phyloP scores from a whole-genome alignment of 2,888 invertebrate species.

The Monochamus alternatus region DNA sequence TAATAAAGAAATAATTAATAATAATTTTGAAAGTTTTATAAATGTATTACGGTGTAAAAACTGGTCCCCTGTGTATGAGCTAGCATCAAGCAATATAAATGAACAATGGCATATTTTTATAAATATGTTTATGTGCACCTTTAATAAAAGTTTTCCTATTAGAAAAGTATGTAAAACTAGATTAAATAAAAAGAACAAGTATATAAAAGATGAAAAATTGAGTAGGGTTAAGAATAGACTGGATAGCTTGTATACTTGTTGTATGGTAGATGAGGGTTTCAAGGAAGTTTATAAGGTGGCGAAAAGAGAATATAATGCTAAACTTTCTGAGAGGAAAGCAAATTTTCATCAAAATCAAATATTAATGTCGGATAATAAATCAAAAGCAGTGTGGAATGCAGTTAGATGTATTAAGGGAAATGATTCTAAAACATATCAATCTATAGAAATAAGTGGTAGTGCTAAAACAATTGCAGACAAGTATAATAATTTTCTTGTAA shows the following conservation, averaged over 20 bases:
- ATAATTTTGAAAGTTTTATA: constrained; percentile 16
- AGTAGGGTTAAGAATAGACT: neutral
- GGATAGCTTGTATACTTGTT: neutral
- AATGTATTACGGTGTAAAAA: neutral
- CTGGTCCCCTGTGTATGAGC: neutral
- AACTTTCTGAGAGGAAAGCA: neutral
- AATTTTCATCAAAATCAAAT: neutral
- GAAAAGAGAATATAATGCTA: too few species aligned
- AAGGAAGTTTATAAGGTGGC: neutral
- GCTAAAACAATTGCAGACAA: too few species aligned
- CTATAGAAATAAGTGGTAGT: neutral
- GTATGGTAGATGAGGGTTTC: neutral
- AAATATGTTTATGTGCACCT: neutral
- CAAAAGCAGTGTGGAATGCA: neutral
- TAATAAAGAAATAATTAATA: constrained; percentile 12
- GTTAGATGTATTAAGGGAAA: neutral
- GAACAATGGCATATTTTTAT: constrained; percentile 20
- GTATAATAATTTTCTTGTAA: too few species aligned
- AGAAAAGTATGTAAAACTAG: too few species aligned
- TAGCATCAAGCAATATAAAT: constrained; percentile 17
- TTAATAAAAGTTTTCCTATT: too few species aligned
- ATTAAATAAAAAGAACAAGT: too few species aligned
- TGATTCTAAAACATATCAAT: neutral
- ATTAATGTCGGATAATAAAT: neutral
- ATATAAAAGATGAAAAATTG: too few species aligned